Conservation (phyloP, 1,140 invertebrate genomes). For the Parasteatoda tepidariorum region DNA sequence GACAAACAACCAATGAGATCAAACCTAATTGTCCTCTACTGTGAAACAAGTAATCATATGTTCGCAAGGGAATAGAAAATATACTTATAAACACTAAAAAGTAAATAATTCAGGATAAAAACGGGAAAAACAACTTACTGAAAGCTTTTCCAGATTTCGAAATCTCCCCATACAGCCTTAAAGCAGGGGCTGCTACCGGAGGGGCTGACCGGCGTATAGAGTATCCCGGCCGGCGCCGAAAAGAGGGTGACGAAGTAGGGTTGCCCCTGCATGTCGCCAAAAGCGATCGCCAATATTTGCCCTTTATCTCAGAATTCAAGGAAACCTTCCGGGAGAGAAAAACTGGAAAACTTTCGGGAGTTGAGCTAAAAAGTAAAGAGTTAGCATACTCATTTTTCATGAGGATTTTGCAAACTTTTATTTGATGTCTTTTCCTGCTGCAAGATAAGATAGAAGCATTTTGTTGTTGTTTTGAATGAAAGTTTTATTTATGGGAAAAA, state of each 20-base stretch:
- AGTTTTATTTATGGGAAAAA: no score
- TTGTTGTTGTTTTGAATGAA: no score
- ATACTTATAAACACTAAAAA: not conserved
- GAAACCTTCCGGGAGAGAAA: not conserved
- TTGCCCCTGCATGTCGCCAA: not conserved
- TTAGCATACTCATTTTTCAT: no score
- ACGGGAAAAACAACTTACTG: not conserved
- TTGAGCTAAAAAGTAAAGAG: not conserved
- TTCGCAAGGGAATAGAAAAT: no score
- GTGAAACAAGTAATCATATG: no score
- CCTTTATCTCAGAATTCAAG: not conserved
- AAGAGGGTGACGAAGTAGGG: not conserved
- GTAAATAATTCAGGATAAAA: not conserved
- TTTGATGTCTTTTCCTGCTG: no score
- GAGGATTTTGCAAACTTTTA: no score
- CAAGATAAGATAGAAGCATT: no score
- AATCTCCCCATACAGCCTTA: not conserved
- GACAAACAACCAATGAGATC: no score
- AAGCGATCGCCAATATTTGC: slow-evolving; percentile 1
- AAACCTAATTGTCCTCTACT: no score
- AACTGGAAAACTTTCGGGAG: not conserved
- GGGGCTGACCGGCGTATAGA: not conserved
- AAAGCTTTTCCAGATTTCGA: not conserved
- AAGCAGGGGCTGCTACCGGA: not conserved
- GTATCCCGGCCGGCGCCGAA: slow-evolving; percentile 26